phyloP scores from a whole-genome alignment of 2,113 vertebrate species.

The Rhagologus leucostigma region DNA sequence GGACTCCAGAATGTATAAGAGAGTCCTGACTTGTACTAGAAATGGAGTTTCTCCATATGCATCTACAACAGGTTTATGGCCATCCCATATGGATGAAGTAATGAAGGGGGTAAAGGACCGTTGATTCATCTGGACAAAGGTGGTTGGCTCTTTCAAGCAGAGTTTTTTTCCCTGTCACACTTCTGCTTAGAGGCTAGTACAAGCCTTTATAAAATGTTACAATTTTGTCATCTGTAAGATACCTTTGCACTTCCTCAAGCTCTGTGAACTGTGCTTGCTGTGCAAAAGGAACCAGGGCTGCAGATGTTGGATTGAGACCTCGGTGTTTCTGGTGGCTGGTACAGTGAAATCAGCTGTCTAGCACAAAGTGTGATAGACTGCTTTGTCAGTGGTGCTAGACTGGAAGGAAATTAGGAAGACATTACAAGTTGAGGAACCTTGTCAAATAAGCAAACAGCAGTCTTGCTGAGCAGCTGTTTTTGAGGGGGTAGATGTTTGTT shows the following conservation, averaged over 20 bases:
- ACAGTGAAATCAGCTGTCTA: neutral
- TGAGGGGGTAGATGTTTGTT: neutral
- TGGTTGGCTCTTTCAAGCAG: neutral
- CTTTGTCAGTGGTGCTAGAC: neutral
- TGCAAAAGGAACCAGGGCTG: neutral
- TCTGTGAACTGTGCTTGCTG: neutral
- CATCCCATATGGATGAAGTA: neutral
- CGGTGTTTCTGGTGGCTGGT: neutral
- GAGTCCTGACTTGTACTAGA: neutral
- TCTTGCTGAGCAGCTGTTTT: slow-evolving; percentile 25
- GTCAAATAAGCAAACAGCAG: neutral
- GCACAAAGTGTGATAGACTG: neutral
- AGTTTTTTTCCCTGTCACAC: neutral
- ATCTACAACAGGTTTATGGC: neutral
- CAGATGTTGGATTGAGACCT: neutral
- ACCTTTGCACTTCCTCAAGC: neutral
- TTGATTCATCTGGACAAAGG: neutral
- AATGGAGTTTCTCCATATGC: neutral
- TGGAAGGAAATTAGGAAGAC: slow-evolving; percentile 19
- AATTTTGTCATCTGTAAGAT: neutral
- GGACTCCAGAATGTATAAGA: neutral
- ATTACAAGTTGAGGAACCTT: slow-evolving; percentile 5
- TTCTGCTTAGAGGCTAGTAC: neutral
- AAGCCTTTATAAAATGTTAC: neutral
- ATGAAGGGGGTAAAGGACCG: neutral